phyloP scores from a whole-genome alignment of 2,888 invertebrate species.

The Hydrotaea diabolus region DNA sequence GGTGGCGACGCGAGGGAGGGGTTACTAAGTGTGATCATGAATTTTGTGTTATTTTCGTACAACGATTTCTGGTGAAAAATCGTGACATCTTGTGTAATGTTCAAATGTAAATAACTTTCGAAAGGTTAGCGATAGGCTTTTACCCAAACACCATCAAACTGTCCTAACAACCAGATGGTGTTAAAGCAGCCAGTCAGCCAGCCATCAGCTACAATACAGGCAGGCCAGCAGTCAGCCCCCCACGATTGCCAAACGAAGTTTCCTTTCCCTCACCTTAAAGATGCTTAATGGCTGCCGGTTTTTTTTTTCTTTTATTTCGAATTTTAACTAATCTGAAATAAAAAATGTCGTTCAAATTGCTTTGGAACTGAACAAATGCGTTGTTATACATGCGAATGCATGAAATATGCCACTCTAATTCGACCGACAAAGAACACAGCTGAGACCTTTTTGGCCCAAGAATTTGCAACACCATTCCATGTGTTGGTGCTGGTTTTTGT shows the following conservation, averaged over 20 bases:
- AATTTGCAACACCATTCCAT: too few relatives aligned
- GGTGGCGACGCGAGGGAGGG: not conserved
- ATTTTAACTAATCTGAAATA: not conserved
- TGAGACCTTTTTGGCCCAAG: too few relatives aligned
- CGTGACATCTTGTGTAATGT: conserved; percentile 67
- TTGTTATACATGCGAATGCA: too few relatives aligned
- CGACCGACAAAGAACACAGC: too few relatives aligned
- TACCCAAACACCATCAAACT: conserved; percentile 58
- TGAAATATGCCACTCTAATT: too few relatives aligned
- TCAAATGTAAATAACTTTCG: conserved; percentile 68
- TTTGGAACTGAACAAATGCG: not conserved
- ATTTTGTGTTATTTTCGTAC: conserved; percentile 66
- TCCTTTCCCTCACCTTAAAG: not conserved
- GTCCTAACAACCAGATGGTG: conserved; percentile 56
- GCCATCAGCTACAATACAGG: too few relatives aligned
- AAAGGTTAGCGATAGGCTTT: conserved; percentile 68
- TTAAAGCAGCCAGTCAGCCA: conserved; percentile 50
- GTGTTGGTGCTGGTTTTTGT: too few relatives aligned
- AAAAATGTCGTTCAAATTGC: not conserved
- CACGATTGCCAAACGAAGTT: not conserved
- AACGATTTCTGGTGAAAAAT: conserved; percentile 67
- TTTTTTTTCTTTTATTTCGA: not conserved
- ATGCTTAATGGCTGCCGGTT: not conserved
- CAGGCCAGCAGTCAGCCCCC: not conserved
- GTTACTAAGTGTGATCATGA: conserved; percentile 66